Base-by-base conservation (phyloP, 1,140 invertebrate genomes). In the Cheumatopsyche charites region DNA sequence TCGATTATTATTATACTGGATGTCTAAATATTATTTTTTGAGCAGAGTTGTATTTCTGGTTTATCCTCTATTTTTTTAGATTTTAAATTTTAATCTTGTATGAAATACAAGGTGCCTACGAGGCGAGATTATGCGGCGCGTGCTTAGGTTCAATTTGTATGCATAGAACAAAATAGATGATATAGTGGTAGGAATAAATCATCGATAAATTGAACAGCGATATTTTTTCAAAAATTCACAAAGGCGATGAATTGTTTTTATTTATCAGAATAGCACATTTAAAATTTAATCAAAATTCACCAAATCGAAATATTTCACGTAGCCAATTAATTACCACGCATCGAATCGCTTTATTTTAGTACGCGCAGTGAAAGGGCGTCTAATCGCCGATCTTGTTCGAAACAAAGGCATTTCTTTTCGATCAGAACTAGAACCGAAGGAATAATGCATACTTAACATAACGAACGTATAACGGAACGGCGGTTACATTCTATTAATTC, bases 401-500 rank as follows among this genome's bases (percentile, higher is more conserved):
- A 52, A 52, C 47, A 52, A 52, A 45, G 43, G 43, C 17, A n/a
- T 45, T 9, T 52, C 9, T 36, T 36, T 36, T 36, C 9, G 3
- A 36, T 36, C 9, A 36, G 29, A 36, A 36, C 3, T 4, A 9
- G 9, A 4, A 3, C 9, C 29, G 9, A 36, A 36, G 29, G 9
- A 36, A 36, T 9, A 36, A 36, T 36, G 9, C 47, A 17, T 19
- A 52, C 15, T 36, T 9, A 36, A n/a, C 17, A 45, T n/a, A 52
- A 52, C 47, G 47, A 17, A 52, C 15, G 19, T 17, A 19, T 52
- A 52, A 52, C 47, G 47, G 47, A 52, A n/a, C 47, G 29, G 9
- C 29, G 47, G 47, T 52, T 52, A 52, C 47, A 52, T 52, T 52
- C 47, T 52, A 52, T 52, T 52, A 52, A 52, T 19, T 52, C 15